These are phyloP conservation scores for Pseudochirops corinnae DNA, from an alignment of 2,797 vertebrate genomes.

Conservation along the genomic window DNA sequence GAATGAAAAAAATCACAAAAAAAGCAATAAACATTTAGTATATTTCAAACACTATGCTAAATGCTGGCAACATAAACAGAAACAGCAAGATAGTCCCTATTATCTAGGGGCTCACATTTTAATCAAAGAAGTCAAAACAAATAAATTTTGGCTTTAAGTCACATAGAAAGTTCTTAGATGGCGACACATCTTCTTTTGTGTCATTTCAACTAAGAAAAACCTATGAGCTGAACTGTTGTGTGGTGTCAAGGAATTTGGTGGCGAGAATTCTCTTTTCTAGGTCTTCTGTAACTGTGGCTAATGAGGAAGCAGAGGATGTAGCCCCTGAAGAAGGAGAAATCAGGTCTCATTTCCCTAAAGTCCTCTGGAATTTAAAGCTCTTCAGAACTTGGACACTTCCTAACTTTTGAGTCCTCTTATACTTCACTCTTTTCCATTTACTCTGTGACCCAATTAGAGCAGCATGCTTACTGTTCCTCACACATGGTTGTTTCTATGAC, in stretches of 20 bases:
- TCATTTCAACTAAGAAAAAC: neutral
- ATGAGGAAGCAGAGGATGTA: neutral
- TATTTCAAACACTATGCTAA: neutral
- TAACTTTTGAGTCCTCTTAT: neutral
- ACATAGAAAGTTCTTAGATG: neutral
- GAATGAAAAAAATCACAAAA: neutral
- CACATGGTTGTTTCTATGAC: neutral
- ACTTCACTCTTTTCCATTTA: neutral
- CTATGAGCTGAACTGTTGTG: neutral
- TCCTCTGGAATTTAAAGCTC: neutral
- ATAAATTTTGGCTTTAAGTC: neutral
- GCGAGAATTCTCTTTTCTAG: neutral
- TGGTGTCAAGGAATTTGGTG: neutral
- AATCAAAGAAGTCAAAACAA: neutral
- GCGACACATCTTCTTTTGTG: neutral
- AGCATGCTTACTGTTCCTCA: neutral
- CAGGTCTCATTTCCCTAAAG: neutral
- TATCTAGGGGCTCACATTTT: neutral
- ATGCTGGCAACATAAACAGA: neutral
- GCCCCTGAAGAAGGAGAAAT: neutral
- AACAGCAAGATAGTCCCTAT: neutral
- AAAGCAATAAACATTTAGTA: neutral
- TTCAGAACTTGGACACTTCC: neutral
- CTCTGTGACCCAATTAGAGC: neutral
- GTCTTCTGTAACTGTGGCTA: neutral